phyloP scores from a whole-genome alignment of 2,797 vertebrate genomes.

The Stomatorhinus walkeri region DNA sequence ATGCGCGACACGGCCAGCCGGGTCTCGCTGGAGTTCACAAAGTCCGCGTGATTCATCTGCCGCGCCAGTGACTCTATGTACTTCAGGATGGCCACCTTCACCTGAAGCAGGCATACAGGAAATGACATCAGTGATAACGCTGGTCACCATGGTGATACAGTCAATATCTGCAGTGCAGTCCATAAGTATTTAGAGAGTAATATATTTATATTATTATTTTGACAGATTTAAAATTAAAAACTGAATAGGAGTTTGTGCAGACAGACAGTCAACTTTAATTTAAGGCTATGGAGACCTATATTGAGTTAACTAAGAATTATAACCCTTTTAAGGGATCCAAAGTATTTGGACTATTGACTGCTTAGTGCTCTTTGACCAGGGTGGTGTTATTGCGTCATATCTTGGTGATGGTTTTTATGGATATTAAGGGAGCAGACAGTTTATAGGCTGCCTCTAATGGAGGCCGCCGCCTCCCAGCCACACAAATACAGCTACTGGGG shows the following conservation, averaged over 20 bases:
- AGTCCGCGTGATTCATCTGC: constrained; percentile 92
- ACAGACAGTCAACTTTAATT: background rate
- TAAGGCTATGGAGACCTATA: background rate
- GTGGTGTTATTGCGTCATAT: background rate
- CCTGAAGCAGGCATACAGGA: constrained; percentile 51
- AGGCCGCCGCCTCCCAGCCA: background rate
- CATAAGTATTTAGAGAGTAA: background rate
- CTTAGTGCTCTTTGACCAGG: background rate
- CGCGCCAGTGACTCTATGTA: constrained; percentile 84
- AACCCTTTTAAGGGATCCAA: background rate
- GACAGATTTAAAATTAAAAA: background rate
- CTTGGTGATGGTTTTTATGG: background rate
- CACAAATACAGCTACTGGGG: background rate
- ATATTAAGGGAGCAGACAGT: background rate
- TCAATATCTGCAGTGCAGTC: background rate
- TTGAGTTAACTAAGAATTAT: background rate
- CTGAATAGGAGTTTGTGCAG: background rate
- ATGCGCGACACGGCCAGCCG: constrained; percentile 89
- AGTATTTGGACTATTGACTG: background rate
- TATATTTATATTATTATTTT: background rate
- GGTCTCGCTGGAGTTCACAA: constrained; percentile 90
- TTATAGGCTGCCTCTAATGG: background rate
- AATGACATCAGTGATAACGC: background rate
- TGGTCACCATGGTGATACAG: background rate
- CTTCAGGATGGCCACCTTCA: constrained; percentile 90